Evolutionary conservation across 2,113 vertebrate genomes (phyloP).

Genomic region (Paradoxurus hermaphroditus): DNA sequence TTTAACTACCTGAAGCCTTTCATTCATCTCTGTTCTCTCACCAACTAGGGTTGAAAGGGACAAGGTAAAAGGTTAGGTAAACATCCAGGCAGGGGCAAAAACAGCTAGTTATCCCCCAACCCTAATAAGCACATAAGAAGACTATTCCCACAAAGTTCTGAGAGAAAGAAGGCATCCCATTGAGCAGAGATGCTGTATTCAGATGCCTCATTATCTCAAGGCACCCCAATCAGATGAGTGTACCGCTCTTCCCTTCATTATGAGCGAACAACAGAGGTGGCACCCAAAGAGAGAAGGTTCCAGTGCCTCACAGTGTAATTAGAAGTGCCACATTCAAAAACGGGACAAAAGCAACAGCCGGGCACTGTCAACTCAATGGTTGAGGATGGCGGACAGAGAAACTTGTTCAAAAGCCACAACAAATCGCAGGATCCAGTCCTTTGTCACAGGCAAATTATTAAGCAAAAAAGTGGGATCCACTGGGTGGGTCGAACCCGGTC

Average conservation of each 20-base stretch:
- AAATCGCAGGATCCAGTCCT: neutral
- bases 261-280: neutral
- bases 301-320: neutral
- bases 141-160: neutral
- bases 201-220: constrained; percentile 53
- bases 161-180: neutral
- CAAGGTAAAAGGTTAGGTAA: neutral
- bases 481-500: too few relatives aligned
- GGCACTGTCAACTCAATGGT: neutral
- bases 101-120: neutral
- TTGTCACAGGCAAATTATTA: constrained; percentile 18
- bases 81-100: neutral
- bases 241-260: neutral
- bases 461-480: neutral
- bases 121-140: neutral
- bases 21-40: neutral
- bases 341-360: neutral
- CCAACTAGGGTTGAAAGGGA: neutral
- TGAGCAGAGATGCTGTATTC: neutral
- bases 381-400: neutral
- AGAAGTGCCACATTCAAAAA: neutral
- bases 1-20: neutral
- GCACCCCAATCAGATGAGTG: neutral
- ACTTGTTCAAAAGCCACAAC: constrained; percentile 19
- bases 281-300: neutral